phyloP scores from a whole-genome alignment of 2,113 vertebrate genomes.

The Coregonus clupeaformis region DNA sequence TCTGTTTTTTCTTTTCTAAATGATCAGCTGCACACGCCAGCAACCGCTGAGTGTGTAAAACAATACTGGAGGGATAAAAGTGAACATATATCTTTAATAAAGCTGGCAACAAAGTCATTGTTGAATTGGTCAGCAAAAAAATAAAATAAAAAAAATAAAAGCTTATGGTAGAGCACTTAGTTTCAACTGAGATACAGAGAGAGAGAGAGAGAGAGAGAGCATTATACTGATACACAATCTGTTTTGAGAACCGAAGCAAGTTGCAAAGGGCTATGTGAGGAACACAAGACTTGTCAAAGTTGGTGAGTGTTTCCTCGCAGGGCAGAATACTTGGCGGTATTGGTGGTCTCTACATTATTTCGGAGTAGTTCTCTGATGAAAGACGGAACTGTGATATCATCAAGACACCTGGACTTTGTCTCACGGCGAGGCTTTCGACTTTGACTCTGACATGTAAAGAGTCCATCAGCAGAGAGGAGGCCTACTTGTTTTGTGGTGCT shows the following conservation, averaged over 20 bases:
- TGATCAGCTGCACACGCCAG: conserved; percentile 46
- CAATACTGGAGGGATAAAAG: conserved; percentile 23
- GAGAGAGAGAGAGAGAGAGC: background rate
- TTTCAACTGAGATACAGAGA: conserved; percentile 8
- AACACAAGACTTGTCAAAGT: background rate
- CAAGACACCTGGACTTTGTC: conserved; percentile 9
- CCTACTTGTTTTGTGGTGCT: background rate
- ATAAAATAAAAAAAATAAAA: no score
- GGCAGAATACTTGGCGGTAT: background rate
- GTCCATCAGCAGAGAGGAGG: background rate
- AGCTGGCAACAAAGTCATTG: conserved; percentile 38
- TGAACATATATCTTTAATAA: conserved; percentile 55
- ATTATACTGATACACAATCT: background rate
- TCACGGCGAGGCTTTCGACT: background rate
- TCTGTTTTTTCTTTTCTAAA: conserved; percentile 49
- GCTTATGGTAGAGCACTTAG: conserved; percentile 20
- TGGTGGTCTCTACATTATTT: background rate
- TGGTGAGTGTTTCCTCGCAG: background rate
- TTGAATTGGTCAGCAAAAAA: conserved; percentile 15
- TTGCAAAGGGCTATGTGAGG: background rate
- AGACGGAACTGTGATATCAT: background rate
- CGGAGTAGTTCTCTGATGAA: background rate
- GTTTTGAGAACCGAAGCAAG: background rate
- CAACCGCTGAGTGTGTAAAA: conserved; percentile 43
- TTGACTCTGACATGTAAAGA: background rate